Conservation (phyloP, 2,113 vertebrate species). For the Gymnobelideus leadbeateri region DNA sequence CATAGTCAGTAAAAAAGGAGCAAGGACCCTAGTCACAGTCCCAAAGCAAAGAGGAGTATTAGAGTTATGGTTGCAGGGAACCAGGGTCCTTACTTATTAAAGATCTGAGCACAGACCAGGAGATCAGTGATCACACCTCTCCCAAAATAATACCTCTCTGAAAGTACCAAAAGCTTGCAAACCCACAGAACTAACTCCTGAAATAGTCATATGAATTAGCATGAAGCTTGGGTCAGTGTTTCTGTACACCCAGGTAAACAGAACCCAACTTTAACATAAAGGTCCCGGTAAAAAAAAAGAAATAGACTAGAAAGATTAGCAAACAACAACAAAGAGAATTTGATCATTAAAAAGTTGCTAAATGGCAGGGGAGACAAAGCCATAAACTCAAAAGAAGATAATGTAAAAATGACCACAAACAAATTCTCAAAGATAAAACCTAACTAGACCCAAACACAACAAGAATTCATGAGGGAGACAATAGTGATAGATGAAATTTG, state of each 20-base stretch:
- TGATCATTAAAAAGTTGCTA: too few species aligned
- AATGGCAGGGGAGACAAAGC: too few species aligned
- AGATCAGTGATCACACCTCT: not conserved
- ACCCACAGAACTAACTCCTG: too few species aligned
- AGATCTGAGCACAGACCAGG: not conserved
- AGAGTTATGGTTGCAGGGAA: not conserved
- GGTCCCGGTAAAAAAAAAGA: not conserved
- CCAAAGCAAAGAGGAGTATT: not conserved
- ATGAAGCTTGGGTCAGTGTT: not conserved
- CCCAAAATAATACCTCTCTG: not conserved
- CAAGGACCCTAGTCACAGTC: not conserved
- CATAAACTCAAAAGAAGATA: too few species aligned
- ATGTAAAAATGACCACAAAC: not conserved
- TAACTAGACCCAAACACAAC: not conserved
- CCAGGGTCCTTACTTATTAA: not conserved
- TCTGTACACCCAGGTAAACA: not conserved
- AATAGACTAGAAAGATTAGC: too few species aligned
- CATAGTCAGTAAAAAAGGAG: too few species aligned
- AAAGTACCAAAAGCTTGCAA: not conserved
- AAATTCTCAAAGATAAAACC: not conserved
- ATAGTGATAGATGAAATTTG: not conserved
- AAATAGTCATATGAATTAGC: not conserved
- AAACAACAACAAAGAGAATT: too few species aligned
- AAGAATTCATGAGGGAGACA: not conserved
- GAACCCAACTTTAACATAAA: not conserved